These are phyloP conservation scores for Drosophila albomicans DNA, from an alignment of 1,140 invertebrate species.

Conservation along the genomic window DNA sequence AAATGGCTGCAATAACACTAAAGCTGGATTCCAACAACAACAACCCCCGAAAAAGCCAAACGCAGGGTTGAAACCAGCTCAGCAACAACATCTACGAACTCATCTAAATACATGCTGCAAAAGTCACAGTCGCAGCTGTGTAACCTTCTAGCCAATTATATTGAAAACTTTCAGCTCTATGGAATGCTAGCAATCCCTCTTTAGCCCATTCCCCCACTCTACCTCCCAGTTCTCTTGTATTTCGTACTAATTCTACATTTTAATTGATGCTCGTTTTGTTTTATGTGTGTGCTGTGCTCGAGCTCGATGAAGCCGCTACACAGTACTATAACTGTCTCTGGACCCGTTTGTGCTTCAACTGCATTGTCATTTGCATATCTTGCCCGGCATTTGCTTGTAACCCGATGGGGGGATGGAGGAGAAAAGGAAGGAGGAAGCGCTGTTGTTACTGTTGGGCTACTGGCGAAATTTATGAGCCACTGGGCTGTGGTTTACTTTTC, in stretches of 20 bases:
- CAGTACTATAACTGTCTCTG: not conserved
- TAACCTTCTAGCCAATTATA: conserved; percentile 70
- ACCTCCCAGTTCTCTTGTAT: conserved; percentile 12
- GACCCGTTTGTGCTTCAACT: conserved; percentile 27
- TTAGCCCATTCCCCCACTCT: no score
- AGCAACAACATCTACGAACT: conserved; percentile 17
- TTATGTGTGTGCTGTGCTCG: conserved; percentile 40
- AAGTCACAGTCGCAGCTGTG: conserved; percentile 30
- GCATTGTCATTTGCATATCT: conserved; percentile 79
- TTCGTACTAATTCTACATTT: conserved; percentile 63
- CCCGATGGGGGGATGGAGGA: not conserved
- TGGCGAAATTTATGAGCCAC: conserved; percentile 52
- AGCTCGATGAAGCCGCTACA: not conserved
- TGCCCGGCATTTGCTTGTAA: conserved; percentile 31
- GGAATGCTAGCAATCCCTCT: conserved; percentile 8
- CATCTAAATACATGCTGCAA: conserved; percentile 1
- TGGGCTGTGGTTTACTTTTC: conserved; percentile 78
- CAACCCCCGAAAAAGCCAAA: conserved; percentile 16
- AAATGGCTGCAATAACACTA: conserved; percentile 78
- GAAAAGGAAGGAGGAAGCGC: not conserved
- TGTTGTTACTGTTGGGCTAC: conserved; percentile 6
- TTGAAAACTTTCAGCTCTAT: conserved; percentile 62
- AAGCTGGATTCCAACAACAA: conserved; percentile 40
- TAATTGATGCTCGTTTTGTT: conserved; percentile 62
- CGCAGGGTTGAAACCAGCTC: conserved; percentile 35